phyloP scores from a whole-genome alignment of 1,140 invertebrate genomes.

The Agrypnia vestita region DNA sequence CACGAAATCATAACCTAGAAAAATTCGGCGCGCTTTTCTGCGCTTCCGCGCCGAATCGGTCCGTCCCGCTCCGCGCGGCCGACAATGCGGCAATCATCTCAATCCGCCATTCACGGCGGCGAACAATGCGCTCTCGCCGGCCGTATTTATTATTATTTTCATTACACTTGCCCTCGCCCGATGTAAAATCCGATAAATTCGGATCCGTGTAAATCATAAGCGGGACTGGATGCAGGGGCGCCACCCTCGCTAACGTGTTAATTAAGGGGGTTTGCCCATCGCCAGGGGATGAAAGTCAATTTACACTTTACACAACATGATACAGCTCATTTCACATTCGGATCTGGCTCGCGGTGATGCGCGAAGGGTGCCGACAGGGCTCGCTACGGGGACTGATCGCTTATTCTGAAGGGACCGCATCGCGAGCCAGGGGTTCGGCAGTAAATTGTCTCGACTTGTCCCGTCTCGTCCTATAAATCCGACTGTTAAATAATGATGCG shows the following conservation, averaged over 20 bases:
- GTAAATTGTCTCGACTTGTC: not conserved
- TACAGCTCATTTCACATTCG: slow-evolving; percentile 71
- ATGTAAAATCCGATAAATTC: slow-evolving; percentile 43
- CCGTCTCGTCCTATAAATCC: too few relatives aligned
- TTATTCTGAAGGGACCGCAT: not conserved
- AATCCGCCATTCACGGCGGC: slow-evolving; percentile 45
- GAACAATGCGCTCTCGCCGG: slow-evolving; percentile 24
- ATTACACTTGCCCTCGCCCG: slow-evolving; percentile 43
- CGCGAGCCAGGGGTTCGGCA: slow-evolving; percentile 6
- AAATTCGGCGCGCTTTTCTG: slow-evolving; percentile 26
- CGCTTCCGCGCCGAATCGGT: slow-evolving; percentile 15
- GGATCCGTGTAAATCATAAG: slow-evolving; percentile 40
- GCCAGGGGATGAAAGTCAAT: slow-evolving; percentile 72
- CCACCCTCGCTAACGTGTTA: slow-evolving; percentile 69
- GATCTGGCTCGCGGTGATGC: slow-evolving; percentile 32
- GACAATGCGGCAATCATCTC: slow-evolving; percentile 59
- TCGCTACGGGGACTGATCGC: not conserved
- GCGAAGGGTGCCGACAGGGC: slow-evolving; percentile 34
- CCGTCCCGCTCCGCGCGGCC: slow-evolving; percentile 54
- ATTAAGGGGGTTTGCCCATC: slow-evolving; percentile 71
- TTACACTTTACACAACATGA: slow-evolving; percentile 73
- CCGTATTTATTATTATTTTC: slow-evolving; percentile 58
- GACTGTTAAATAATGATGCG: not conserved
- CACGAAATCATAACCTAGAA: slow-evolving; percentile 56
- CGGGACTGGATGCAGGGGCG: slow-evolving; percentile 51